Evolutionary conservation across 2,797 vertebrate genomes (phyloP), one percentile per base, ranked within the genome.

Genomic region (Spea hammondii): DNA sequence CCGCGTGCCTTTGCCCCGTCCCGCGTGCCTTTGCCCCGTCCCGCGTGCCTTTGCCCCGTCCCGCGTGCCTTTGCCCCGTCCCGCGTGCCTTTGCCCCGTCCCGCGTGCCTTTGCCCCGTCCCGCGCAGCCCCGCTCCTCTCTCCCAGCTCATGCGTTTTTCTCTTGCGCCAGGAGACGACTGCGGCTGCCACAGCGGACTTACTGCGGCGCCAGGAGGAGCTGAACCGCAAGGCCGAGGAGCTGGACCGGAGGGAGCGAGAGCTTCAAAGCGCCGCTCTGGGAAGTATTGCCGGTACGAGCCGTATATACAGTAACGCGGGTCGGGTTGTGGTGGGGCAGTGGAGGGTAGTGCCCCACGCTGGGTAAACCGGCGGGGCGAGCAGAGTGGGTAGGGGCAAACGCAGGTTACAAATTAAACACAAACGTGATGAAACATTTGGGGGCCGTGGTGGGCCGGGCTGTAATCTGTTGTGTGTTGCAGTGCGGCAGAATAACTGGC

Each of bases 401-500:
- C 46, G 32, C 51, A 53, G 51, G 51, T 53, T 32, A 32, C 32
- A 32, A n/a, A n/a, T 8, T 3, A 32, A 1, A 32, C 32, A 32
- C 32, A 32, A 32, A 32, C 32, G 3, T 32, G 32, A 32, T 32
- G 32, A 32, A 32, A 32, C 32, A 32, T 0, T 10, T 5, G 51
- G 45, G n/a, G 4, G 4, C 14, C 10, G 13, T 46, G 11, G 0
- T 17, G 45, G 13, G 4, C 17, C 53, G 62, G 3, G 14, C 3
- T 6, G 5, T 13, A 9, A 49, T 8, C 10, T 70, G 44, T 45
- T 54, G 4, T 62, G 4, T 59, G 1, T 77, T 59, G 7, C 84
- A 99, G 97, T 90, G 11, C 91, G 92, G 80, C 93, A 90, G 85
- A 97, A 99, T 85, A 99, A 99, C 76, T 99, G 96, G 97, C 97